Evolutionary conservation across 1,140 invertebrate species (phyloP).

Genomic region (Bombus impatiens): DNA sequence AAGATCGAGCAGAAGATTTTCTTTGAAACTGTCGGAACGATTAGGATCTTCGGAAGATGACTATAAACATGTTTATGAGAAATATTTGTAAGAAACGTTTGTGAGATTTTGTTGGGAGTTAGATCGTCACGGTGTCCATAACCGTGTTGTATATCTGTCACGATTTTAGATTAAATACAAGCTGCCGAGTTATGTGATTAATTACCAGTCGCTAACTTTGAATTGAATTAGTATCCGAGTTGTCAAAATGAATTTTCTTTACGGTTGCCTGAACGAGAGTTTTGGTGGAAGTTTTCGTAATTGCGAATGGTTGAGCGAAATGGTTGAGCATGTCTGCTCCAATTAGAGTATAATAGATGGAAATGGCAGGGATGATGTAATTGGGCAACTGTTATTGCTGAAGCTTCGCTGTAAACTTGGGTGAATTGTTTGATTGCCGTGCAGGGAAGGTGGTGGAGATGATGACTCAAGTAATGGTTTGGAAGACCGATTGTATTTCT

Average conservation of each 20-base stretch:
- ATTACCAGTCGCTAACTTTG: background rate
- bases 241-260: conserved; percentile 6
- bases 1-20: no score
- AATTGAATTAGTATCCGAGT: background rate
- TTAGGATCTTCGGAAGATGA: no score
- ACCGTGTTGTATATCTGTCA: no score
- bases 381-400: conserved; percentile 33
- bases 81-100: no score
- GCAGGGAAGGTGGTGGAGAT: background rate
- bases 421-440: conserved; percentile 1
- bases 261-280: background rate
- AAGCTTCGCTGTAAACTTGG: conserved; percentile 15
- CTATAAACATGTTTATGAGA: no score
- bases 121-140: no score
- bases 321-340: background rate
- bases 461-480: background rate
- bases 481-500: background rate
- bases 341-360: conserved; percentile 29
- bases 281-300: conserved; percentile 7
- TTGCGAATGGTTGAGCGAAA: background rate
- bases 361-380: conserved; percentile 17
- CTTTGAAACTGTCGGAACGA: no score
- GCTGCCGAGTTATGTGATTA: background rate
- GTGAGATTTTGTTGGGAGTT: no score
- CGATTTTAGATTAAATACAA: no score